These are phyloP conservation scores for Xanthorhoe spadicearia DNA, from an alignment of 2,888 invertebrate genomes.

Conservation along the genomic window DNA sequence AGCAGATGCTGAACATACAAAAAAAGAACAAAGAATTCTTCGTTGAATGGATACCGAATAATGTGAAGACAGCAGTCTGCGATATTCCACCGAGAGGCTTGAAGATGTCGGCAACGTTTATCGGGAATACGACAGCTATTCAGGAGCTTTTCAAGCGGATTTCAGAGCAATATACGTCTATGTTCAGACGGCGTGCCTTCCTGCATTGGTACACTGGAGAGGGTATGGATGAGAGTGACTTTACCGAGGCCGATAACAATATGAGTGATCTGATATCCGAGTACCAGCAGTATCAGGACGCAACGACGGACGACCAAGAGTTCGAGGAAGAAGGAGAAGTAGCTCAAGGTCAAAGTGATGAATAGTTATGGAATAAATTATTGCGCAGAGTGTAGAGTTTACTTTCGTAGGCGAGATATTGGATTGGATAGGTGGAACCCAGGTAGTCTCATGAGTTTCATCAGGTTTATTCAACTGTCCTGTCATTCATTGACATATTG, in stretches of 20 bases:
- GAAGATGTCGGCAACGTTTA: constrained; percentile 94
- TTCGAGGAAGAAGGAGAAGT: constrained; percentile 84
- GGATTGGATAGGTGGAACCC: no score
- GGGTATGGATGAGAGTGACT: constrained; percentile 98
- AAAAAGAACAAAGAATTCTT: constrained; percentile 90
- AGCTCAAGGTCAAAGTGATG: constrained; percentile 54
- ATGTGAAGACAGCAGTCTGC: constrained; percentile 91
- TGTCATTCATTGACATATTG: no score
- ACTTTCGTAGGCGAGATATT: background rate
- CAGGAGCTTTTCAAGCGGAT: constrained; percentile 95
- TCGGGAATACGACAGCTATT: constrained; percentile 93
- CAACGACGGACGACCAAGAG: constrained; percentile 92
- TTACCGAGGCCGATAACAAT: constrained; percentile 97
- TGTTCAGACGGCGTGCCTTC: constrained; percentile 98
- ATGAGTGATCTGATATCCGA: constrained; percentile 95
- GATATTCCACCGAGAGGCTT: constrained; percentile 90
- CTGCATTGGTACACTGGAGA: constrained; percentile 98
- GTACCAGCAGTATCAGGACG: constrained; percentile 97
- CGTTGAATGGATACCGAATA: constrained; percentile 92
- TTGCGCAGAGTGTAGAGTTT: constrained; percentile 4
- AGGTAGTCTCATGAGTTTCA: no score
- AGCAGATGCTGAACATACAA: constrained; percentile 91
- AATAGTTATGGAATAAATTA: constrained; percentile 38
- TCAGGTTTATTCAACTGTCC: no score
- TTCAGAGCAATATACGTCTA: constrained; percentile 92